A percentile compares a stretch with the other conserved stretches of the same genome.
Evolutionary conservation across 2,797 vertebrate species (phyloP).

Genomic region (Acrocephalus scirpaceus): DNA sequence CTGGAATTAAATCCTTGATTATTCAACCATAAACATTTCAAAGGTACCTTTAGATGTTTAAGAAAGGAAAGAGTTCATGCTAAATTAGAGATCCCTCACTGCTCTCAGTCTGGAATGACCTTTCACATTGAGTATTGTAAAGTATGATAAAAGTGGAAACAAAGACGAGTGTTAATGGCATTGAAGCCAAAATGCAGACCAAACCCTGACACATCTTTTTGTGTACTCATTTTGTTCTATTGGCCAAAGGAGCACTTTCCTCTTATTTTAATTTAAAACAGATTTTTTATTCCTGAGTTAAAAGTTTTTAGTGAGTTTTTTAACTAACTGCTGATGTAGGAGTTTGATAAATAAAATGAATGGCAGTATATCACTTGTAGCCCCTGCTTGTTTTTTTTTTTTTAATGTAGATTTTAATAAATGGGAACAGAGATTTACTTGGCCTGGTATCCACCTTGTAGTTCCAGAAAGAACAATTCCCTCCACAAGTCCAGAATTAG

Average conservation of each 20-base stretch:
- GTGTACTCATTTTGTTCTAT: not conserved
- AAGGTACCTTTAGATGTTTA: not conserved
- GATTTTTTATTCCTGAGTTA: not conserved
- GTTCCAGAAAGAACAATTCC: not conserved
- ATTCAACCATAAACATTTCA: not conserved
- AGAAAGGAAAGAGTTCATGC: not conserved
- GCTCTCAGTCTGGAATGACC: not conserved
- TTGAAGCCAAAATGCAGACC: not conserved
- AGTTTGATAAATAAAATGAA: conserved; percentile 22
- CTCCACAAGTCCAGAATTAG: not conserved
- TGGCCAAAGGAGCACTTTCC: not conserved
- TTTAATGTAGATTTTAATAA: not conserved
- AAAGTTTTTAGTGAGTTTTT: conserved; percentile 2
- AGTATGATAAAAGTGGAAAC: not conserved
- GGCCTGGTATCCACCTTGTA: not conserved
- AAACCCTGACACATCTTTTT: not conserved
- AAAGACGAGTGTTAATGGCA: not conserved
- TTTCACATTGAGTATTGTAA: not conserved
- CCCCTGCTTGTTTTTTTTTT: not conserved
- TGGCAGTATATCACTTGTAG: not conserved
- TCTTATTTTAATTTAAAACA: conserved; percentile 44
- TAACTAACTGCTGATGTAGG: conserved; percentile 5
- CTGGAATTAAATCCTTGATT: not conserved
- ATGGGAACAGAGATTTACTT: not conserved
- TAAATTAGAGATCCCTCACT: not conserved